phyloP scores from a whole-genome alignment of 2,888 invertebrate genomes.

The Drosophila mimetica region DNA sequence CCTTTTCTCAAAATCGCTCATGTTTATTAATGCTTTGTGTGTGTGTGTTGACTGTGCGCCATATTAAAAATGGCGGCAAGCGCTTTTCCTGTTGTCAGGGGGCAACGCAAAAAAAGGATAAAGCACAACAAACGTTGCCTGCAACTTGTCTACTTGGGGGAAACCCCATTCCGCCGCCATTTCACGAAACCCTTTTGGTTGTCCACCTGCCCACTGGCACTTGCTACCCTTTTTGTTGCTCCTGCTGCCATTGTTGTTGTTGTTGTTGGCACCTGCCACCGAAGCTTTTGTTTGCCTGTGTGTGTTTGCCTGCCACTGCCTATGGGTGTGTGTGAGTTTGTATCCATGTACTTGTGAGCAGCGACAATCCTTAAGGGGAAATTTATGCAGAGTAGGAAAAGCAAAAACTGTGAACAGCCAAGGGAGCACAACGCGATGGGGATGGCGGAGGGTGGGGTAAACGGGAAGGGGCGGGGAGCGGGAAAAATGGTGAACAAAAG shows the following conservation, averaged over 20 bases:
- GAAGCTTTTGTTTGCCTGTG: conserved; percentile 45
- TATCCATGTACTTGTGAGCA: conserved; percentile 32
- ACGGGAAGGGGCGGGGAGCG: neutral
- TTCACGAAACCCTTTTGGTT: conserved; percentile 22
- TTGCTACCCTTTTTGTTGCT: conserved; percentile 53
- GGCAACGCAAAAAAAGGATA: conserved; percentile 36
- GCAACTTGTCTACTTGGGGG: conserved; percentile 57
- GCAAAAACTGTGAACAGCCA: conserved; percentile 37
- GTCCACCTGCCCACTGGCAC: conserved; percentile 45
- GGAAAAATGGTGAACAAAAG: conserved; percentile 68
- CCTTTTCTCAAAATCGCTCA: neutral
- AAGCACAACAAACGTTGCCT: conserved; percentile 60
- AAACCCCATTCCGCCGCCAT: neutral
- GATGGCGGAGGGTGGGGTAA: neutral
- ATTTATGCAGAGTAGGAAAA: conserved; percentile 73
- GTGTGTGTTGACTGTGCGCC: conserved; percentile 57
- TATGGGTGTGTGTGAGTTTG: conserved; percentile 8
- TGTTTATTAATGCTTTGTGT: conserved; percentile 21
- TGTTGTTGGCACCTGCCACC: conserved; percentile 66
- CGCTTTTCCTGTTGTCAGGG: conserved; percentile 40
- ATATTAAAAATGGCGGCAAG: conserved; percentile 82
- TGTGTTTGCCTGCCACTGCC: conserved; percentile 37
- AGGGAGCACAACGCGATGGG: conserved; percentile 23
- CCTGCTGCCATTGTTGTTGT: conserved; percentile 25
- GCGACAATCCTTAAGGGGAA: conserved; percentile 75